These are phyloP conservation scores for Eupithecia subumbrata DNA, from an alignment of 2,888 invertebrate genomes.

Conservation along the genomic window DNA sequence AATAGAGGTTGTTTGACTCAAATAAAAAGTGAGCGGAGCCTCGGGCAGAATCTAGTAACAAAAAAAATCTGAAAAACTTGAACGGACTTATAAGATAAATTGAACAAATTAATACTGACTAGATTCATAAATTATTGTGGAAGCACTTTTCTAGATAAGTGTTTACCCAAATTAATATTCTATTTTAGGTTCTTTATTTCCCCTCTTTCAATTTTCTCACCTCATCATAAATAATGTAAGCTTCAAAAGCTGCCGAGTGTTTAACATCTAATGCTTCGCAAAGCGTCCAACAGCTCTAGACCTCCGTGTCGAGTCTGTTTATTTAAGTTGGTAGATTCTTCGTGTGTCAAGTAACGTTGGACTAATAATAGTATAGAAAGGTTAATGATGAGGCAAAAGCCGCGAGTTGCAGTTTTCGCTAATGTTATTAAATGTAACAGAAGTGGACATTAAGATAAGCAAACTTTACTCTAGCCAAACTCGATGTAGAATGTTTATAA, in stretches of 20 bases:
- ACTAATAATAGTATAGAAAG: background rate
- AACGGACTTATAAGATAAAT: background rate
- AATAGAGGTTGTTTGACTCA: background rate
- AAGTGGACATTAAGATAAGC: background rate
- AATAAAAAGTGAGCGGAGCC: background rate
- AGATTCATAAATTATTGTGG: background rate
- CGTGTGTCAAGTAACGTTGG: background rate
- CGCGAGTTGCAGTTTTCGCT: background rate
- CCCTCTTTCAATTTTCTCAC: slow-evolving; percentile 1
- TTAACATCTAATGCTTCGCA: slow-evolving; percentile 8
- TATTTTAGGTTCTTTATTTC: background rate
- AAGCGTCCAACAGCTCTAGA: background rate
- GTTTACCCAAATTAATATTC: background rate
- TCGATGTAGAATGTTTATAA: too few species aligned
- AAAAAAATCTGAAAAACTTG: background rate
- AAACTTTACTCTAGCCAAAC: too few species aligned
- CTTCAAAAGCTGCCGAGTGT: slow-evolving; percentile 11
- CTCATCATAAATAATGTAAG: slow-evolving; percentile 13
- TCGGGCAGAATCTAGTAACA: too few species aligned
- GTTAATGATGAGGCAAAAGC: slow-evolving; percentile 10
- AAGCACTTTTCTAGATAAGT: background rate
- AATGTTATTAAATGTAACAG: background rate
- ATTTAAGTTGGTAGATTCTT: background rate
- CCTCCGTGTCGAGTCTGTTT: background rate
- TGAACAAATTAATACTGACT: background rate